These are phyloP conservation scores for Heliconius hortense DNA, from an alignment of 2,888 invertebrate genomes.

Conservation along the genomic window DNA sequence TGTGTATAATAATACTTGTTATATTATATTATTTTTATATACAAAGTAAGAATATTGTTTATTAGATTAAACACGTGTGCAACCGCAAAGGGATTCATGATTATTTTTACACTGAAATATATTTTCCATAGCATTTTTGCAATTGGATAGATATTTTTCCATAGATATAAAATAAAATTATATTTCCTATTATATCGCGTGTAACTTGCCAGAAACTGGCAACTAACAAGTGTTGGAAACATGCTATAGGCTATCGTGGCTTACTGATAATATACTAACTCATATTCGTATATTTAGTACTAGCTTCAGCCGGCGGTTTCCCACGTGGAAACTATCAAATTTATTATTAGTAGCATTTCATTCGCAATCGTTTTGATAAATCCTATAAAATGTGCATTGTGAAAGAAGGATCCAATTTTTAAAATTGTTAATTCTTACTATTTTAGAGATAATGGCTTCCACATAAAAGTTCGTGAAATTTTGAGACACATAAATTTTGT, in stretches of 20 bases:
- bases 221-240: background rate
- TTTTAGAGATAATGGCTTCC: too few species aligned
- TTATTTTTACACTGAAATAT: constrained; percentile 10
- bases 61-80: constrained; percentile 1
- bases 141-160: background rate
- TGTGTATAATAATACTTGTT: background rate
- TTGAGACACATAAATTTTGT: too few species aligned
- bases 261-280: too few species aligned
- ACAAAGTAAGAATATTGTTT: background rate
- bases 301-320: too few species aligned
- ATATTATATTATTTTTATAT: constrained; percentile 1
- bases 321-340: too few species aligned
- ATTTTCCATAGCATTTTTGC: background rate
- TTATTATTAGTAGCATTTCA: too few species aligned
- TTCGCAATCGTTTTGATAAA: too few species aligned
- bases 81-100: constrained; percentile 2
- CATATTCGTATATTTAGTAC: too few species aligned
- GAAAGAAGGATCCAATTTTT: too few species aligned
- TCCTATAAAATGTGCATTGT: too few species aligned
- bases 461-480: too few species aligned
- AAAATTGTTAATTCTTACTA: too few species aligned
- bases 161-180: background rate
- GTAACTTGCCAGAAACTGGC: background rate
- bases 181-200: background rate
- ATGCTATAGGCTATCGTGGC: background rate